These are phyloP conservation scores for Synanthedon tipuliformis DNA, from an alignment of 2,888 invertebrate genomes.

Conservation along the genomic window DNA sequence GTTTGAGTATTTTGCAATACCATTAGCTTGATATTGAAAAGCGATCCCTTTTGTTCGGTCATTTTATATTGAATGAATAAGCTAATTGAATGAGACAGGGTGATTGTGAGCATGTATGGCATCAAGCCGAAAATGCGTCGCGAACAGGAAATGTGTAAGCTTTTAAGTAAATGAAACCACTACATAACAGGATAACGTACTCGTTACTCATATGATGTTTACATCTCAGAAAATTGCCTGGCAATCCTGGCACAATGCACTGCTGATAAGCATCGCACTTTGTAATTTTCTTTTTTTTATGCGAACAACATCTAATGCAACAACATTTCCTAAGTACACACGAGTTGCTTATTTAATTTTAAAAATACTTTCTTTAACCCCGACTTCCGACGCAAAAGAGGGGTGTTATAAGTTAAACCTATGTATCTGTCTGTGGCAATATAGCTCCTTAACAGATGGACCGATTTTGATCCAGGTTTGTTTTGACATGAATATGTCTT, in stretches of 20 bases:
- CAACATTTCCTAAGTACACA: too few species aligned
- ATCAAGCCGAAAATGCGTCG: slow-evolving; percentile 38
- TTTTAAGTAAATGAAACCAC: slow-evolving; percentile 65
- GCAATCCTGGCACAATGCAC: slow-evolving; percentile 50
- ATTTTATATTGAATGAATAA: neutral
- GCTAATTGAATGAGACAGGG: neutral
- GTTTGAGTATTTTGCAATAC: neutral
- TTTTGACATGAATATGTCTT: too few species aligned
- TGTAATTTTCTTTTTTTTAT: too few species aligned
- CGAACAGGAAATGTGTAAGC: slow-evolving; percentile 47
- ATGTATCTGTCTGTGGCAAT: too few species aligned
- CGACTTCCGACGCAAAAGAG: too few species aligned
- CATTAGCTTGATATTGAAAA: neutral
- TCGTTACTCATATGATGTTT: slow-evolving; percentile 30
- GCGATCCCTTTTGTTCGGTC: neutral
- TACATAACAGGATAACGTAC: slow-evolving; percentile 59
- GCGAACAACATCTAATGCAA: too few species aligned
- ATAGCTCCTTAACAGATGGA: too few species aligned
- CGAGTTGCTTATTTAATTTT: too few species aligned
- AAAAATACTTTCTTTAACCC: too few species aligned
- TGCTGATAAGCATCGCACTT: slow-evolving; percentile 31
- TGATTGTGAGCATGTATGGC: neutral
- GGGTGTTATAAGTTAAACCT: too few species aligned
- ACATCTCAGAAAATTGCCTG: slow-evolving; percentile 52
- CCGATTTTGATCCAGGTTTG: too few species aligned